Evolutionary conservation across 30 jellyfish, hydroid and myxozoan species (phyloP), one percentile per base, ranked within the genome.

Genomic region (Aurelia sp.): DNA sequence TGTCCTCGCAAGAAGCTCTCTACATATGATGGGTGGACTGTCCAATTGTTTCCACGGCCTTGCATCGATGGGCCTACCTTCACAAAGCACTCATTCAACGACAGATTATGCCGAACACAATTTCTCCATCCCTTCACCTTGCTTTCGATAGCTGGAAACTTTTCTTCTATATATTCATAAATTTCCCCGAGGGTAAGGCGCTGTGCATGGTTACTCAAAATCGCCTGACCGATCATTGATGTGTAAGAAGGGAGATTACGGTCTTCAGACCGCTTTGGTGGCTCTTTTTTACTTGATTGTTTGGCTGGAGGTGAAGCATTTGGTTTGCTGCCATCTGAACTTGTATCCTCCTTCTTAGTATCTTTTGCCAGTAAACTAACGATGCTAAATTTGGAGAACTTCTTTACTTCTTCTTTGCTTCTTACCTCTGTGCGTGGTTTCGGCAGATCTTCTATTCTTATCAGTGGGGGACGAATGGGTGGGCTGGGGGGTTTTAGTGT

Each of bases 1-100:
- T 88, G 85, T 5, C 97, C 97, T 17, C 91, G 79, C 51, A 79
- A 53, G 67, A 88, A 88, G 74, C 80, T 78, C 55, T 88, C 91
- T 40, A 88, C 31, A 65, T 88, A 88, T 5, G 87, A 41, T 22
- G 97, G 97, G 35, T 88, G 91, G 4, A 88, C 84, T 6, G 97
- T 78, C 97, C 97, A 88, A 59, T 88, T 89, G 72, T 79, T 88
- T 13, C 97, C 97, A 38, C 97, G 79, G 16, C 97, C 97, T 38
- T 78, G 87, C 52, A 48, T 78, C 7, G 97, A 88, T 15, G 90
- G 89, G 15, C 97, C 97, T n/a, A 88, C 53, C 58, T 88, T 88
- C 58, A 88, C 55, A 58, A 88, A 88, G 55, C 97, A 88, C 33
- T 88, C 97, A 61, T 88, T 82, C 35, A 88, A 70, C 8, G 91